Conservation (phyloP, 2,888 invertebrate genomes). For the Calliphora vomitoria region DNA sequence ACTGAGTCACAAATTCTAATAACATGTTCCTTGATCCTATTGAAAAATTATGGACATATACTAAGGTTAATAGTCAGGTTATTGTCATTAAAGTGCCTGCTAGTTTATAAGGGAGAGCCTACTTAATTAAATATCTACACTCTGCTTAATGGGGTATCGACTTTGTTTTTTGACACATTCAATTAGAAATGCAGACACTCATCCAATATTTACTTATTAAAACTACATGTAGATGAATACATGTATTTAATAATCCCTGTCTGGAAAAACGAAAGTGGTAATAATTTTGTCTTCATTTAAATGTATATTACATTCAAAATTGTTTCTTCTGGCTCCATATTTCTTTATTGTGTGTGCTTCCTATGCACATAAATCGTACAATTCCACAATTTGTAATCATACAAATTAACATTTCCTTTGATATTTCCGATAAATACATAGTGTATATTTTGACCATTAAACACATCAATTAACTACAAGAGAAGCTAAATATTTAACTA, state of each 20-base stretch:
- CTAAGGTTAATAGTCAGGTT: too few species aligned
- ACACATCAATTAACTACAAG: constrained; percentile 35
- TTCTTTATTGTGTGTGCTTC: not conserved
- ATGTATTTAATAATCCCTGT: not conserved
- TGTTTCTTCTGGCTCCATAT: not conserved
- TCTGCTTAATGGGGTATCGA: too few species aligned
- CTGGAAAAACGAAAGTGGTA: constrained; percentile 3
- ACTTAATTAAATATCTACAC: too few species aligned
- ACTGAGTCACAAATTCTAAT: too few species aligned
- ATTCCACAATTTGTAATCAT: not conserved
- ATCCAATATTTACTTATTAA: too few species aligned
- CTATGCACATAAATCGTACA: not conserved
- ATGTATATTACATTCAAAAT: not conserved
- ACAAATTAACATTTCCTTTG: constrained; percentile 36
- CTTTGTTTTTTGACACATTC: too few species aligned
- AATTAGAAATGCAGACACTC: too few species aligned
- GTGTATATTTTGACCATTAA: constrained; percentile 28
- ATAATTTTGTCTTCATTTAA: not conserved
- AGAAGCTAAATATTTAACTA: constrained; percentile 52
- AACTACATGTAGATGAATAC: not conserved
- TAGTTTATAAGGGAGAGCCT: too few species aligned
- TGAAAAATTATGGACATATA: too few species aligned
- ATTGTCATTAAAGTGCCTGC: too few species aligned
- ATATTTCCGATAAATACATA: constrained; percentile 37
- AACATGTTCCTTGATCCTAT: too few species aligned